Evolutionary conservation across 2,113 vertebrate genomes (phyloP).

Genomic region (Nyctibius bracteatus): DNA sequence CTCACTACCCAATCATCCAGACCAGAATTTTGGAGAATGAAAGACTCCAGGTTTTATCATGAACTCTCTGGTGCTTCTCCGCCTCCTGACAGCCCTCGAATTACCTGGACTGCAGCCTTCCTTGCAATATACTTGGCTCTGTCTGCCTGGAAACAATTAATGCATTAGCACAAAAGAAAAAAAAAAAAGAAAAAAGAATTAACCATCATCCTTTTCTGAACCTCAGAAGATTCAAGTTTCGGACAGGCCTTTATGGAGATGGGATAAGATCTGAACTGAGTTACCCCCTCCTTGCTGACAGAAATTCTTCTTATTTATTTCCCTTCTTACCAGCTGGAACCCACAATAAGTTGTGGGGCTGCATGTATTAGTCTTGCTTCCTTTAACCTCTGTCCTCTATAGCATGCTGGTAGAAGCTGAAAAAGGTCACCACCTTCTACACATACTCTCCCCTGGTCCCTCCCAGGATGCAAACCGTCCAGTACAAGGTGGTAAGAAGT

Average conservation of each 20-base stretch:
- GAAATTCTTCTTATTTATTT: not conserved
- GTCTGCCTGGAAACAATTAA: constrained; percentile 57
- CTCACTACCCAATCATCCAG: too few relatives aligned
- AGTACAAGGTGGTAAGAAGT: not conserved
- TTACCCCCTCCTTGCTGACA: not conserved
- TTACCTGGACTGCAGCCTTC: constrained; percentile 57
- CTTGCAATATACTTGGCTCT: constrained; percentile 37
- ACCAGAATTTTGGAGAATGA: not conserved
- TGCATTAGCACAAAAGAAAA: constrained; percentile 11
- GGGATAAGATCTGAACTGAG: not conserved
- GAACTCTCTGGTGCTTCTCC: constrained; percentile 22
- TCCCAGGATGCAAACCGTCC: not conserved
- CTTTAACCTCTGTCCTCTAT: not conserved
- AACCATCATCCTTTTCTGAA: constrained; percentile 40
- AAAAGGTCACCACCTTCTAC: not conserved
- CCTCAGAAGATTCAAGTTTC: constrained; percentile 29
- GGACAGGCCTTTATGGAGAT: not conserved
- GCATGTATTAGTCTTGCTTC: not conserved
- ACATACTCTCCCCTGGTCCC: not conserved
- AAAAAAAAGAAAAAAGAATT: not conserved
- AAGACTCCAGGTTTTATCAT: not conserved
- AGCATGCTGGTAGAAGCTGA: not conserved
- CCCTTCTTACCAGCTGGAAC: not conserved
- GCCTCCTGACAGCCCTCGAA: not conserved
- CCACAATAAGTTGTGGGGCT: not conserved